Conservation (phyloP, 2,888 invertebrate genomes). For the Aspidapion aeneum region DNA sequence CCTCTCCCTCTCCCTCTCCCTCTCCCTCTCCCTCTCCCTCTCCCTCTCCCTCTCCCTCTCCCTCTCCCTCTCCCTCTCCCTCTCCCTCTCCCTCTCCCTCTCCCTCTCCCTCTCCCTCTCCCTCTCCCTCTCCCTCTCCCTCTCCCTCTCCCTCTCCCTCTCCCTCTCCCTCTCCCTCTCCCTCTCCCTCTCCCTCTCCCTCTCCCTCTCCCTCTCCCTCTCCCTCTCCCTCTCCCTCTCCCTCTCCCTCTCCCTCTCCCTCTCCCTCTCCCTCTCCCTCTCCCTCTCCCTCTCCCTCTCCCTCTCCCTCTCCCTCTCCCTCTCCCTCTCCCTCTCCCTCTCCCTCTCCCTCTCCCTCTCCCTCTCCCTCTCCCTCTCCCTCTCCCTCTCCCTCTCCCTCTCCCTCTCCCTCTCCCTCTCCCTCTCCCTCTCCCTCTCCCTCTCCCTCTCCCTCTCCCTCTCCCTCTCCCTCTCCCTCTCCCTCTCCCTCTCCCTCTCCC, state of each 20-base stretch:
- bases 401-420: conserved; percentile 10
- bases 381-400: conserved; percentile 11
- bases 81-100: conserved; percentile 18
- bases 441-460: conserved; percentile 10
- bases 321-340: conserved; percentile 11
- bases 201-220: conserved; percentile 17
- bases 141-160: conserved; percentile 18
- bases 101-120: conserved; percentile 18
- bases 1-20: conserved; percentile 18
- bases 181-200: conserved; percentile 17
- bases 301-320: conserved; percentile 14
- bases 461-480: not conserved
- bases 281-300: conserved; percentile 14
- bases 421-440: conserved; percentile 10
- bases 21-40: conserved; percentile 18
- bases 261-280: conserved; percentile 13
- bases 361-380: conserved; percentile 10
- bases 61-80: conserved; percentile 18
- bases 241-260: conserved; percentile 13
- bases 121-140: conserved; percentile 18
- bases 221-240: conserved; percentile 15
- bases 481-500: not conserved
- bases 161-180: conserved; percentile 17
- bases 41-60: conserved; percentile 18
- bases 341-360: conserved; percentile 10